Conservation (phyloP, 2,797 vertebrate species). For the Coregonus ussuriensis region DNA sequence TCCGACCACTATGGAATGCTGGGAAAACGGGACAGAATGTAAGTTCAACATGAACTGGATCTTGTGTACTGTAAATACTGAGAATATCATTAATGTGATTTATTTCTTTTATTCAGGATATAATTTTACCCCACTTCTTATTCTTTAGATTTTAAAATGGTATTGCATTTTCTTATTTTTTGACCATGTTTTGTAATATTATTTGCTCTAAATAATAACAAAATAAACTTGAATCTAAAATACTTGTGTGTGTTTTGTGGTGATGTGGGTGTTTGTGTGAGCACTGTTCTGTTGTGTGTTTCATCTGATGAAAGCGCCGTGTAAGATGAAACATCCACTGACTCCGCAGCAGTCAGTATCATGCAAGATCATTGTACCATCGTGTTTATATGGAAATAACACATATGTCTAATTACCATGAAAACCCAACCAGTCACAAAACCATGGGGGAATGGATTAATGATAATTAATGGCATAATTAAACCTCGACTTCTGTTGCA, state of each 20-base stretch:
- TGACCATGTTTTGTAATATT: constrained; percentile 62
- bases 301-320: background rate
- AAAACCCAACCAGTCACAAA: background rate
- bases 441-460: background rate
- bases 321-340: background rate
- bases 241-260: background rate
- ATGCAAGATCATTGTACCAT: constrained; percentile 11
- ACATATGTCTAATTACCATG: background rate
- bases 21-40: constrained; percentile 54
- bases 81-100: constrained; percentile 59
- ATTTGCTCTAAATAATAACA: constrained; percentile 75
- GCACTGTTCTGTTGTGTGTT: background rate
- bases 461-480: background rate
- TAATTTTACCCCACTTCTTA: constrained; percentile 40
- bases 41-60: constrained; percentile 59
- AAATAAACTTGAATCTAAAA: constrained; percentile 71
- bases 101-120: constrained; percentile 27
- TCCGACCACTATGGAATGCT: constrained; percentile 20
- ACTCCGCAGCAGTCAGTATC: background rate
- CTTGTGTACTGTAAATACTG: constrained; percentile 54
- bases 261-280: background rate
- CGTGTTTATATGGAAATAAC: background rate
- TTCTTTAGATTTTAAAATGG: constrained; percentile 39
- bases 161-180: constrained; percentile 55
- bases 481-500: background rate